phyloP scores from a whole-genome alignment of 2,113 vertebrate genomes.

The Hemichromis elongatus region DNA sequence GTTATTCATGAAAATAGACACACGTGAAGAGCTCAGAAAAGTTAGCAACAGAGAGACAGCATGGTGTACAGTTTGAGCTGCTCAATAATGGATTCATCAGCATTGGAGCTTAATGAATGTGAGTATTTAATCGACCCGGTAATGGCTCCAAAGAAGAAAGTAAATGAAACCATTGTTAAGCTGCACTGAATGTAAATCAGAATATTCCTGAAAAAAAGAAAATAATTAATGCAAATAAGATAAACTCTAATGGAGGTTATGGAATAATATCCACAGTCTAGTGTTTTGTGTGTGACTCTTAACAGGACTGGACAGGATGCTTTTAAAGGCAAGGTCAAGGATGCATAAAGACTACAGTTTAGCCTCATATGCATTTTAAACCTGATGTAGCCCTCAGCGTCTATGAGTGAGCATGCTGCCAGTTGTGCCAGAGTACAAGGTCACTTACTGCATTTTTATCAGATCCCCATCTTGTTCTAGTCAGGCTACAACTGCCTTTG shows the following conservation, averaged over 20 bases:
- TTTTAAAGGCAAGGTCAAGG: background rate
- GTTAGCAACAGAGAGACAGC: background rate
- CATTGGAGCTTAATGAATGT: background rate
- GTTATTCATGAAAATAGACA: background rate
- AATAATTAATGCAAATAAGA: background rate
- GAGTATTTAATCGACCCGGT: background rate
- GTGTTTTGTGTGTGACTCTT: background rate
- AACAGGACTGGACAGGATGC: background rate
- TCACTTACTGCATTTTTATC: background rate
- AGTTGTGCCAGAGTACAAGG: background rate
- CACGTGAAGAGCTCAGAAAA: background rate
- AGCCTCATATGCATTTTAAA: constrained; percentile 26
- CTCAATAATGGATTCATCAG: background rate
- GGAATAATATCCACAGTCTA: background rate
- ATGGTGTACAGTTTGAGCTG: background rate
- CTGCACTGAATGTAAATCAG: background rate
- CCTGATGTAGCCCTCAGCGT: background rate
- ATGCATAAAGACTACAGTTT: background rate
- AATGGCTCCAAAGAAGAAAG: background rate
- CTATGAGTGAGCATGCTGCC: background rate
- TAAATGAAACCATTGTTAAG: background rate
- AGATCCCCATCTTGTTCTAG: background rate
- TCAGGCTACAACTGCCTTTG: background rate
- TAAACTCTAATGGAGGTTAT: background rate
- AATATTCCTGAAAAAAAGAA: background rate